These are phyloP conservation scores for Drosophila bocki DNA, from an alignment of 1,140 invertebrate species.

Conservation along the genomic window DNA sequence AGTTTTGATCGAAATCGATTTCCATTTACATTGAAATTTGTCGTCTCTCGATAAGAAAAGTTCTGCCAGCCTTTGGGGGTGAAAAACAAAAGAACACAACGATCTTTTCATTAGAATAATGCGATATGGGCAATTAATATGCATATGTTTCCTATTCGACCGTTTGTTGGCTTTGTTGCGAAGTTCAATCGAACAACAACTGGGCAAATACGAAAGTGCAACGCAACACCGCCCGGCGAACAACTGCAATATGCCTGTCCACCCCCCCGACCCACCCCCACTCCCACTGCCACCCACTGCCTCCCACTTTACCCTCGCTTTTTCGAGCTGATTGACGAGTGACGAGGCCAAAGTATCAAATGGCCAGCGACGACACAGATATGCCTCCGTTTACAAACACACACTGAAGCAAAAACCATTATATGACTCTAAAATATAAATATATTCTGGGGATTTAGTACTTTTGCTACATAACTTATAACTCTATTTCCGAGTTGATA, in stretches of 20 bases:
- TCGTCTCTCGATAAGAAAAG: conserved; percentile 38
- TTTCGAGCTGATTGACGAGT: conserved; percentile 52
- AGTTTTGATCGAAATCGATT: conserved; percentile 58
- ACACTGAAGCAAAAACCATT: not conserved
- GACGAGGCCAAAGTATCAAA: conserved; percentile 81
- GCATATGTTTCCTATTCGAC: conserved; percentile 68
- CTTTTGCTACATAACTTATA: too few relatives aligned
- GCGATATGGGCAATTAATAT: conserved; percentile 74
- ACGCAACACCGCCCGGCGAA: conserved; percentile 52
- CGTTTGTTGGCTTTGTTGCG: conserved; percentile 37
- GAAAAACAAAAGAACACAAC: conserved; percentile 19
- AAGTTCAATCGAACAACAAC: conserved; percentile 73
- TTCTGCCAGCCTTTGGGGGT: conserved; percentile 1
- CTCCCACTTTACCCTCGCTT: not conserved
- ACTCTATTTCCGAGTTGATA: too few relatives aligned
- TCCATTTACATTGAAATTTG: conserved; percentile 66
- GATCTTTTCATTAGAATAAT: conserved; percentile 68
- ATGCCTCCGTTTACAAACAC: conserved; percentile 55
- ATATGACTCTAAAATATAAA: not conserved
- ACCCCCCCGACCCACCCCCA: not conserved
- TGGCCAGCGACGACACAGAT: conserved; percentile 71
- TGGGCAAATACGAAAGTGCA: conserved; percentile 74
- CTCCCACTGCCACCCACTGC: conserved; percentile 10
- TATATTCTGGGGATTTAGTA: not conserved
- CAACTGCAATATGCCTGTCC: conserved; percentile 48